Evolutionary conservation across 2,888 invertebrate species (phyloP), one percentile per base, ranked within the genome.

Genomic region (Marronus borbonicus): DNA sequence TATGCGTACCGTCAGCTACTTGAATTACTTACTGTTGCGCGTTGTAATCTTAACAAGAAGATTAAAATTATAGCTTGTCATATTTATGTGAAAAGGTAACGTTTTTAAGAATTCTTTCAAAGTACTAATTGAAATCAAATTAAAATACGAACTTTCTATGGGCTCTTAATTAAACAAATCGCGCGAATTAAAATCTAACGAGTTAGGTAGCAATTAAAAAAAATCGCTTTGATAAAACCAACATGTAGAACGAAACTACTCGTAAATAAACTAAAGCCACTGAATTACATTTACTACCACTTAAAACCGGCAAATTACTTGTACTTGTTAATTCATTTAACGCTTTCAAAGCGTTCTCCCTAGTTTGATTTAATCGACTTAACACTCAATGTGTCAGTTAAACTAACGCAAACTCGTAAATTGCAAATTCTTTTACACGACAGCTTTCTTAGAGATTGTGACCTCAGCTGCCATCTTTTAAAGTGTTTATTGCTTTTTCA

Each of bases 41-140:
- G 31, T 24, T 58, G 39, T 72, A 39, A 72, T 66, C 49, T 49
- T 49, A 17, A n/a, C 49, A 31, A 20, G 44, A 17, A 49, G 8
- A 66, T 44, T 66, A 66, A 66, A 66, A 66, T 66, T 66, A 66
- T 66, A 66, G 3, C 66, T 66, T 66, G 44, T 65, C 44, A n/a
- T n/a, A 17, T 17, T 36, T 20, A 44, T 14, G 17, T 44, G n/a
- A 17, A 44, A 12, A 17, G 7, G 44, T 49, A 20, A 14, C 5
- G 20, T 17, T 49, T 12, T 66, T 49, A n/a, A 8, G 20, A 17
- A 20, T 49, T 8, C 24, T 8, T 44, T 44, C 8, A 20, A 60
- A 28, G 17, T 60, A 60, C 5, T 20, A 14, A 12, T 14, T n/a
- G 24, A 8, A 20, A 17, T 60, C 31, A 62, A 55, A 55, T n/a